Base-by-base conservation (phyloP, 1,140 invertebrate genomes). In the Sitophilus oryzae region DNA sequence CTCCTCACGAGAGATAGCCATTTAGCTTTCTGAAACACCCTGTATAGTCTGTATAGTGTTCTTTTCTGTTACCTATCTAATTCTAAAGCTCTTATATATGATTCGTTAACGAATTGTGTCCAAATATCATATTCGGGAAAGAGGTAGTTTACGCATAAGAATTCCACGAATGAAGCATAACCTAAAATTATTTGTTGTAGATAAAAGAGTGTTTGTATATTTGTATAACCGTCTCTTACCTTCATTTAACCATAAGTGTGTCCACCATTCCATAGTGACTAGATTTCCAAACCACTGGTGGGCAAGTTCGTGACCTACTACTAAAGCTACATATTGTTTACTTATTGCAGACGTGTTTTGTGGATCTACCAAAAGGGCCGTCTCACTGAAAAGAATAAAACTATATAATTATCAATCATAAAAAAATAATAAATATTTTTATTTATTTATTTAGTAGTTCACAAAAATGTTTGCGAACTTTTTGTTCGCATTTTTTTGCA, bases 111-210 rank as follows among this genome's bases (percentile, higher is more conserved):
- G 74, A 93, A 93, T 72, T 93, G 88, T 9, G 88, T 89, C 89
- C 92, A 94, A 67, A 95, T 93, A 66, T 95, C 86, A 76, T 91
- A 95, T 61, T 94, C 86, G 0, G 91, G 90, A 68, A 95, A 93
- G 5, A 94, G 73, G 73, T 88, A 82, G 63, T 88, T 86, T 9
- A 90, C 85, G 73, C 91, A 95, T 0, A 95, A 73, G 64, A 88
- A 93, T 69, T 92, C 88, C 2, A 91, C 85, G 73, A 93, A 93
- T 0, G 86, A 87, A 5, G 92, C 91, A 70, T 96, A 95, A 2
- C 93, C 53, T 55, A 20, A 19, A 5, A 41, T 18, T 41, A 41
- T 18, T 41, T 41, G n/a, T 16, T 30, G 3, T 6, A 25, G 18
- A 47, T 15, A 10, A 4, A 3, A 25, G 20, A 2, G 20, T 4